Evolutionary conservation across 2,113 vertebrate genomes (phyloP).

Genomic region (Danionella cerebrum): DNA sequence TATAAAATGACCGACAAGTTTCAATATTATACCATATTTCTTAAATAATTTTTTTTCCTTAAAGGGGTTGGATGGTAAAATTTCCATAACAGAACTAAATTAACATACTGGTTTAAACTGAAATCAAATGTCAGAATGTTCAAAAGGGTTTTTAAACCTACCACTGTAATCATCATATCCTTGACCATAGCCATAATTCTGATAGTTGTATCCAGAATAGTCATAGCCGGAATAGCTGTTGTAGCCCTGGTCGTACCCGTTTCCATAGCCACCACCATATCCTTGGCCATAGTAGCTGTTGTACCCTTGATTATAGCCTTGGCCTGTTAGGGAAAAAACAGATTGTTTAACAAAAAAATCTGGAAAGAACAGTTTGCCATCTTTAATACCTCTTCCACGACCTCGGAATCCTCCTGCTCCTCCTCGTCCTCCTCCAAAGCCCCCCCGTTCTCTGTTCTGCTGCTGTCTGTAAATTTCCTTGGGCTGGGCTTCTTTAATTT

Average conservation of each 20-base stretch:
- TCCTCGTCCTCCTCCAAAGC: constrained; percentile 59
- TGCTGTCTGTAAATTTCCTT: constrained; percentile 85
- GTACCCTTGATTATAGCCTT: constrained; percentile 83
- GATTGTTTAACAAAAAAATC: background rate
- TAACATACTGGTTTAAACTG: no score
- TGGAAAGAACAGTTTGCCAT: background rate
- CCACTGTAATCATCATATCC: constrained; percentile 85
- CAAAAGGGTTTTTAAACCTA: no score
- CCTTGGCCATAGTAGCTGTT: constrained; percentile 84
- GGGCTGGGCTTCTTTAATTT: constrained; percentile 85
- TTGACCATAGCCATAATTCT: constrained; percentile 79
- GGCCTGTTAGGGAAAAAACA: constrained; percentile 56
- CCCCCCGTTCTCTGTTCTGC: constrained; percentile 66
- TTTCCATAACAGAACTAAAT: no score
- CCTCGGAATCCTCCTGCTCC: constrained; percentile 67
- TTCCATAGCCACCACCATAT: constrained; percentile 81
- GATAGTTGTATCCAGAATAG: constrained; percentile 84
- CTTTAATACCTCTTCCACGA: constrained; percentile 70
- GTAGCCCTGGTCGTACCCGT: constrained; percentile 78
- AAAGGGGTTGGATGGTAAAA: no score
- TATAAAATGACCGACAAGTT: no score
- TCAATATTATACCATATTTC: no score
- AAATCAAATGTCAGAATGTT: no score
- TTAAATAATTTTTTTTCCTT: no score
- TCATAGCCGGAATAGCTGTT: constrained; percentile 82